phyloP scores from a whole-genome alignment of 2,888 invertebrate genomes.

The Torymus auratus region DNA sequence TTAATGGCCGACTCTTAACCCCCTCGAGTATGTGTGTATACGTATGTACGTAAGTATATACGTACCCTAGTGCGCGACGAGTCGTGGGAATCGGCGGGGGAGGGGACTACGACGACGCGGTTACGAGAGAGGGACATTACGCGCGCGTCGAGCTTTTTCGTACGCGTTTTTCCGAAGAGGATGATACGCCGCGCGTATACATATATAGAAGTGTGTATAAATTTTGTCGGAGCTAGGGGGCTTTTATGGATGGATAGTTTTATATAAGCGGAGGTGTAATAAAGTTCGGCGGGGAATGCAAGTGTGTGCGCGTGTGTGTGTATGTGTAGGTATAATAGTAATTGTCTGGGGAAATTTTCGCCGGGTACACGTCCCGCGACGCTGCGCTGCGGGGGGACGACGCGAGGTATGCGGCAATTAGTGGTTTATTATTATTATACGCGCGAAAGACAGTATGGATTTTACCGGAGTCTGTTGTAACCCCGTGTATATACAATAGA shows the following conservation, averaged over 20 bases:
- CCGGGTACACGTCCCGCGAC: no score
- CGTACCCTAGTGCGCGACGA: constrained; percentile 44
- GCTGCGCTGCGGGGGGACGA: no score
- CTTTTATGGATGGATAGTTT: constrained; percentile 30
- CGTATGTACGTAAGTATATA: no score
- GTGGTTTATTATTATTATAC: no score
- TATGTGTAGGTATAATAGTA: no score
- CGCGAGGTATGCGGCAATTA: no score
- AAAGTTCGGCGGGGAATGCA: constrained; percentile 6
- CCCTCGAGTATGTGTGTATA: neutral
- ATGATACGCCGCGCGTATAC: neutral
- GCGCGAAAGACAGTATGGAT: no score
- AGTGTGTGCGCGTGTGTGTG: no score
- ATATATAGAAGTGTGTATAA: constrained; percentile 14
- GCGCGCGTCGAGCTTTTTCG: neutral
- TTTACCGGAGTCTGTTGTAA: no score
- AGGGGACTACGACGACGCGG: neutral
- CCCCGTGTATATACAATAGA: no score
- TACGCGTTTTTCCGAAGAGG: neutral
- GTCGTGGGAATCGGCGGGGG: constrained; percentile 48
- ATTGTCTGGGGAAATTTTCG: no score
- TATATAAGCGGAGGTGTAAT: neutral
- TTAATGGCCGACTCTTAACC: constrained; percentile 46
- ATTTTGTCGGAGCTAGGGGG: constrained; percentile 31
- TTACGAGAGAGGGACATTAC: no score